Base-by-base conservation (phyloP, 2,797 vertebrate species). In the Dendrocincla tyrannina region DNA sequence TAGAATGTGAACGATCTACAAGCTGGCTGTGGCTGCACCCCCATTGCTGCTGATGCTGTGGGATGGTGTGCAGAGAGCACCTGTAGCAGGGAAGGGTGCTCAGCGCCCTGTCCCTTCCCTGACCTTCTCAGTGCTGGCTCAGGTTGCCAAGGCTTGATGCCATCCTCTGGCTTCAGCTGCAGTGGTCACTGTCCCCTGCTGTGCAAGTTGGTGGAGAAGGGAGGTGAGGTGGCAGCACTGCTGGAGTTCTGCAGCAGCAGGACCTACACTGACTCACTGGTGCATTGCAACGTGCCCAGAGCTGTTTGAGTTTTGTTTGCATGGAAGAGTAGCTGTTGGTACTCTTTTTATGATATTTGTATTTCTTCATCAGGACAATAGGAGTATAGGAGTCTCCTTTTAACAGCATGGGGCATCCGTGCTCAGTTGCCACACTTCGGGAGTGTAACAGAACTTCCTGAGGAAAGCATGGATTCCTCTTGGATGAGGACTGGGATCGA, bases 11-110 rank as follows among this genome's bases (percentile, higher is more conserved):
- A 41, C 4, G 7, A 47, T 33, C 47, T 33, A 13, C n/a, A 2
- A 32, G 23, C 25, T 27, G 2, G 35, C 15, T 2, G 2, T 62
- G 0, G 0, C 32, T 62, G 67, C 14, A 4, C 24, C 47, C n/a
- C 13, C 22, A 15, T 56, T 52, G 30, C 50, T 30, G 50, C 50
- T 52, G 28, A 30, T 52, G 28, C 50, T 5, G 5, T n/a, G 32
- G 52, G 52, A 55, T 33, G 13, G n/a, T 35, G n/a, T 6, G 9
- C 33, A 16, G 55, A 58, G 55, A 17, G n/a, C 22, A 20, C 19
- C 64, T 66, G 37, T 7, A 2, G 39, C 12, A 1, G 4, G 53
- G 8, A 4, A 28, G 56, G 42, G 33, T n/a, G 30, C 78, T n/a
- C 2, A 15, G 56, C 44, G 39, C 33, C 67, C 53, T 7, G 3